Evolutionary conservation across 1,140 invertebrate genomes (phyloP), one percentile per base, ranked within the genome.

Genomic region (Trichoplusia ni): DNA sequence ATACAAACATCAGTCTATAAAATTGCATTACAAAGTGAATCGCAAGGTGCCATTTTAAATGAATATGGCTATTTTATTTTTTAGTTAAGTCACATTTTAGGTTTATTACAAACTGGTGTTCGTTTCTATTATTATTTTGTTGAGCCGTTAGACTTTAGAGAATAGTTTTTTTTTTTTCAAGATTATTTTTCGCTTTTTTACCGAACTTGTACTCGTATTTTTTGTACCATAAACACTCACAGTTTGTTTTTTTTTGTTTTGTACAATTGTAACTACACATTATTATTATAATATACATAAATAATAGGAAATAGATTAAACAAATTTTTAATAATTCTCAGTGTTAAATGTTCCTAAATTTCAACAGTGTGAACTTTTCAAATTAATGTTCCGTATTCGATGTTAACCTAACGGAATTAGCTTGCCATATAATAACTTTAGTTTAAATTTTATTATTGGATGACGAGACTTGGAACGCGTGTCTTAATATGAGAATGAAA

Each of bases 281-380:
- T 64, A 71, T 58, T 60, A 73, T 71, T 69, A 77, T 49, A 29
- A 49, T 47, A 47, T 47, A n/a, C 73, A 75, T 81, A 82, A 67
- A 79, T 77, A 84, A 83, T 90, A 88, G 80, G 69, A 81, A 82
- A 89, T 86, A 84, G 75, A 77, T 75, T 79, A 82, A 84, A 75
- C 42, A 60, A 60, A 60, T 46, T 83, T 84, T 83, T 85, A 85
- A 86, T 82, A 86, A 90, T 82, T 88, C 83, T 88, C 83, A 88
- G 79, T 88, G 87, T 90, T 90, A 80, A 86, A 90, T 88, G 87
- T 90, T 90, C 87, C 87, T 90, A 90, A 88, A 90, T 85, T 90
- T 84, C 70, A 88, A 85, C 82, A 82, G 75, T 71, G 70, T 86
- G 80, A 84, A 83, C 82, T 82, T 85, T 86, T 81, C 70, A 71